These are phyloP conservation scores for Dasyornis broadbenti DNA, from an alignment of 2,113 vertebrate genomes.

Conservation along the genomic window DNA sequence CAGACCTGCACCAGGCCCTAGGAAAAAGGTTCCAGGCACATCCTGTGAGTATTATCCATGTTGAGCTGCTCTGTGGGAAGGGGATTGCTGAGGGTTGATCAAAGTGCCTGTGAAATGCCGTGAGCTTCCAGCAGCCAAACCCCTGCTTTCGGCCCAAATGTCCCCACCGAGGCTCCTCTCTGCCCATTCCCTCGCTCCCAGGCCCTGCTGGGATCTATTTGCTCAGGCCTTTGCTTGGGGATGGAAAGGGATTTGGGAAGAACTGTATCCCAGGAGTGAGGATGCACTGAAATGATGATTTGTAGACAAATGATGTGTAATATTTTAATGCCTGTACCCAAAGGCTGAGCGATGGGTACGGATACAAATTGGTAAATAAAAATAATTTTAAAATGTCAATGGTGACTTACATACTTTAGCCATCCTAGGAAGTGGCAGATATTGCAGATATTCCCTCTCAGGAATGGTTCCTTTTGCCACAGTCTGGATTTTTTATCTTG, in stretches of 20 bases:
- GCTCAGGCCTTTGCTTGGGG: not conserved
- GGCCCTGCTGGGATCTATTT: not conserved
- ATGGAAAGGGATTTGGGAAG: not conserved
- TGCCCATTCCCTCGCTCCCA: not conserved
- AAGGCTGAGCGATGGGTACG: not conserved
- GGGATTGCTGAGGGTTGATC: accelerated
- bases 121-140: not conserved
- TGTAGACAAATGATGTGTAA: not conserved
- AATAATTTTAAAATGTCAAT: not conserved
- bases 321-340: not conserved
- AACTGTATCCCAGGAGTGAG: not conserved
- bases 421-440: not conserved
- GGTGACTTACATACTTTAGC: not conserved
- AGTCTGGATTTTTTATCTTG: not conserved
- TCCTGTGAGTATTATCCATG: accelerated
- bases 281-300: not conserved
- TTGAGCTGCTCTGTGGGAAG: accelerated
- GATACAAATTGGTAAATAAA: not conserved
- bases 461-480: not conserved
- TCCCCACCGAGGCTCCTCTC: accelerated
- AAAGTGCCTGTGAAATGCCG: accelerated
- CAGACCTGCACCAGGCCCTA: accelerated
- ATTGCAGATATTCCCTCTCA: not conserved
- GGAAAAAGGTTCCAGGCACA: not conserved
- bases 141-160: not conserved